Percentiles rank a stretch among this genome's conserved stretches.
phyloP scores from a whole-genome alignment of 2,888 invertebrate genomes.

The Leucophora obtusa region DNA sequence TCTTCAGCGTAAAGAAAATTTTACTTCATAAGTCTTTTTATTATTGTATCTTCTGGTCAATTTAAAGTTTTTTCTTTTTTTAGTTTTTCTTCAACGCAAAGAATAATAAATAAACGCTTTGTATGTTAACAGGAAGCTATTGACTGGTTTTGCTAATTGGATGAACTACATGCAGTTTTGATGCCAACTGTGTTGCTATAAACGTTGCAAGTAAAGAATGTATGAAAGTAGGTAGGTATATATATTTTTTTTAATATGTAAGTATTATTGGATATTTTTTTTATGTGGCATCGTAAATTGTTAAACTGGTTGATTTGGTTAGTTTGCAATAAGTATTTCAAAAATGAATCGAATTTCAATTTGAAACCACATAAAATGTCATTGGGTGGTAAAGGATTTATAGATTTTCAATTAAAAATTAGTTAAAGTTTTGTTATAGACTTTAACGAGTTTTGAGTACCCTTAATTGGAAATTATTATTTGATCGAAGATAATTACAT shows the following conservation, averaged over 20 bases:
- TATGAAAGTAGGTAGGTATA: constrained; percentile 20
- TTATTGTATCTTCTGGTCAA: constrained; percentile 47
- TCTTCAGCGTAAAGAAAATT: neutral
- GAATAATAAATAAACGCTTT: constrained; percentile 61
- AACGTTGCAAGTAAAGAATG: neutral
- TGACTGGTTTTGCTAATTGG: constrained; percentile 64
- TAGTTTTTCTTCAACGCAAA: neutral
- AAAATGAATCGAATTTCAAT: constrained; percentile 56
- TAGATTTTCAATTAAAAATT: constrained; percentile 27
- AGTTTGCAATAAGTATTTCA: constrained; percentile 24
- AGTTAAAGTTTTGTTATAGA: neutral
- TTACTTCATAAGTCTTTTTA: constrained; percentile 23
- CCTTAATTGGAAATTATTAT: no score
- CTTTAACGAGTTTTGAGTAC: neutral
- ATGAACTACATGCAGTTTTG: constrained; percentile 62
- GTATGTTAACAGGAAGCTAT: constrained; percentile 62
- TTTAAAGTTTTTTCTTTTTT: constrained; percentile 21
- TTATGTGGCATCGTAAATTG: constrained; percentile 14
- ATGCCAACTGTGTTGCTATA: constrained; percentile 32
- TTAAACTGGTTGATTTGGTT: constrained; percentile 44
- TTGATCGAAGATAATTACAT: no score
- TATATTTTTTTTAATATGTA: neutral
- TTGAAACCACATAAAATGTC: constrained; percentile 49
- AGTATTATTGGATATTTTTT: neutral
- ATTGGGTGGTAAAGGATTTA: constrained; percentile 50